Conservation (phyloP, 2,113 vertebrate genomes). For the Trogon melanurus region DNA sequence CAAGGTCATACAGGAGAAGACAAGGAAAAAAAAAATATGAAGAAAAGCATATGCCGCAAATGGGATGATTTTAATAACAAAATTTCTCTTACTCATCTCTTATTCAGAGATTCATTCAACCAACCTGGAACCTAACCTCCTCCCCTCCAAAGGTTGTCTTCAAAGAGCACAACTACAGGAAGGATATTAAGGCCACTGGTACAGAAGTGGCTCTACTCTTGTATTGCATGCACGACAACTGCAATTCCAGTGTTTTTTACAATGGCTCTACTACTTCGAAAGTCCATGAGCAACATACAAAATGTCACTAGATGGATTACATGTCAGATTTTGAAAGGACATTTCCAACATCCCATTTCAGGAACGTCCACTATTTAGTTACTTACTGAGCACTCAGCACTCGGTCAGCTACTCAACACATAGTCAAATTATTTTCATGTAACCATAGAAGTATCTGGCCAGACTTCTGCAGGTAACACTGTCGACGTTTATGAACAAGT, state of each 20-base stretch:
- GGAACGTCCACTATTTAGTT: background rate
- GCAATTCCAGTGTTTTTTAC: background rate
- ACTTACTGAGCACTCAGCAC: background rate
- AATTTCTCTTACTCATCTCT: background rate
- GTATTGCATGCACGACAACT: background rate
- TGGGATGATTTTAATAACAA: background rate
- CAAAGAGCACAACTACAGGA: background rate
- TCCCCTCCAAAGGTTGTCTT: background rate
- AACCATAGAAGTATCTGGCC: background rate
- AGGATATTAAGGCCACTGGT: background rate
- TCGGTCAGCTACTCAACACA: background rate
- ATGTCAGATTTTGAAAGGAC: background rate
- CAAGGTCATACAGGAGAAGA: slow-evolving; percentile 4
- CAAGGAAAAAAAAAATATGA: background rate
- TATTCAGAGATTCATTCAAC: background rate
- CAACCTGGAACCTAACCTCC: background rate
- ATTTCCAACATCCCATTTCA: background rate
- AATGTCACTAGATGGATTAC: background rate
- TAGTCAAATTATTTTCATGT: background rate
- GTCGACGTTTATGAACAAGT: background rate
- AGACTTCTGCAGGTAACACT: background rate
- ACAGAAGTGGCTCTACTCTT: background rate
- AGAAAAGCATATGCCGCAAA: background rate
- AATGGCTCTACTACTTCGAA: background rate
- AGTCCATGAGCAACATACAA: background rate